phyloP scores from a whole-genome alignment of 2,888 invertebrate genomes.

The Rotaria magnacalcarata region DNA sequence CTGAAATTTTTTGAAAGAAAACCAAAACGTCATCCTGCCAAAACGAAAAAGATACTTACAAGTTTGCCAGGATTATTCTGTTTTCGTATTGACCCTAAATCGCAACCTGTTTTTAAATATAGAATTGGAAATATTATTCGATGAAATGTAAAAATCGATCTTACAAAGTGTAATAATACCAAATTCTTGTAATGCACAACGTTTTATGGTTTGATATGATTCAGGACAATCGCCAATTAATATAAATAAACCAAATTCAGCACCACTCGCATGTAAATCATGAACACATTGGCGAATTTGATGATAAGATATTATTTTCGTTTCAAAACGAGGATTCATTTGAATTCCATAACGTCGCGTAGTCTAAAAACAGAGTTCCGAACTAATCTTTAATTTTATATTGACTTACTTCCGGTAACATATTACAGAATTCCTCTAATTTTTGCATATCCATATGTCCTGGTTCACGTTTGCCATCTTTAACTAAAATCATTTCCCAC shows the following conservation, averaged over 20 bases:
- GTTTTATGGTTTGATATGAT: constrained; percentile 5
- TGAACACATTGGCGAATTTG: not conserved
- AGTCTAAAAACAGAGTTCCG: not conserved
- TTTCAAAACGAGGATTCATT: constrained; percentile 6
- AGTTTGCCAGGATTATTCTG: constrained; percentile 26
- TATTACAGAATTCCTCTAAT: constrained; percentile 1
- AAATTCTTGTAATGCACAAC: not conserved
- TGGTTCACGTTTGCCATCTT: constrained; percentile 4
- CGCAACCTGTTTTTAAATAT: not conserved
- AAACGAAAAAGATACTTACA: not conserved
- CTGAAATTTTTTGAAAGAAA: not conserved
- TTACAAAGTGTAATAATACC: constrained; percentile 5
- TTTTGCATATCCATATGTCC: constrained; percentile 29
- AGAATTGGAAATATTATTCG: no score
- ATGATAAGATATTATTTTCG: not conserved
- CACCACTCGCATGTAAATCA: constrained; percentile 1
- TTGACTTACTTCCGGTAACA: not conserved
- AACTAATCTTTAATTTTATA: no score
- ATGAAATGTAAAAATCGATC: not conserved
- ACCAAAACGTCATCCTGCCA: no score
- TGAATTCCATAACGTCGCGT: not conserved
- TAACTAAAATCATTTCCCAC: constrained; percentile 23
- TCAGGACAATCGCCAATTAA: not conserved
- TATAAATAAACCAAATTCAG: constrained; percentile 10
- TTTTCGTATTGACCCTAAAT: constrained; percentile 4